phyloP scores from a whole-genome alignment of 2,888 invertebrate genomes.

The Eupithecia subumbrata region DNA sequence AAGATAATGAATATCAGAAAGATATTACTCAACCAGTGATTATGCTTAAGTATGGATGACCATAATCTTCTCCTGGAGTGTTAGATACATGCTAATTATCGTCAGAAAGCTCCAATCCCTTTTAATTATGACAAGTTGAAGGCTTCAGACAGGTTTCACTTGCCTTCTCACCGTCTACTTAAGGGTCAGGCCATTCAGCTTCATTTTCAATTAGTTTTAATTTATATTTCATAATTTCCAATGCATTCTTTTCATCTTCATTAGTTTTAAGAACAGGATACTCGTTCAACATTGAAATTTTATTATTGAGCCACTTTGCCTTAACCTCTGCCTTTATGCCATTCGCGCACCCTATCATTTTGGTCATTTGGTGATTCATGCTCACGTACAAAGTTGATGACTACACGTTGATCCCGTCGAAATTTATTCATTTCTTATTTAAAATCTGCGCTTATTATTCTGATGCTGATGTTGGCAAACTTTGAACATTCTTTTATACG shows the following conservation, averaged over 20 bases:
- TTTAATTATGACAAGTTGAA: conserved; percentile 66
- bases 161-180: conserved; percentile 50
- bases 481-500: conserved; percentile 13
- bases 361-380: conserved; percentile 45
- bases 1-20: conserved; percentile 4
- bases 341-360: conserved; percentile 45
- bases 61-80: conserved; percentile 43
- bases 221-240: conserved; percentile 9
- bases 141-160: conserved; percentile 53
- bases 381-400: conserved; percentile 45
- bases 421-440: conserved; percentile 41
- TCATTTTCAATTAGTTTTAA: conserved; percentile 5
- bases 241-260: background rate
- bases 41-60: conserved; percentile 31
- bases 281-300: background rate
- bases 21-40: background rate
- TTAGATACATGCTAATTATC: conserved; percentile 60
- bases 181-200: conserved; percentile 16
- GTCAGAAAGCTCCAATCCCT: conserved; percentile 53
- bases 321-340: conserved; percentile 28
- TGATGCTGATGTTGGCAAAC: conserved; percentile 36
- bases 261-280: background rate
- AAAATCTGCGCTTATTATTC: conserved; percentile 40
- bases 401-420: conserved; percentile 40
- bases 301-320: background rate